Percentiles rank a stretch among this genome's conserved stretches.
Evolutionary conservation across 92 coral and sea anemone species (phyloP).

Genomic region (Phenganax subtilis): DNA sequence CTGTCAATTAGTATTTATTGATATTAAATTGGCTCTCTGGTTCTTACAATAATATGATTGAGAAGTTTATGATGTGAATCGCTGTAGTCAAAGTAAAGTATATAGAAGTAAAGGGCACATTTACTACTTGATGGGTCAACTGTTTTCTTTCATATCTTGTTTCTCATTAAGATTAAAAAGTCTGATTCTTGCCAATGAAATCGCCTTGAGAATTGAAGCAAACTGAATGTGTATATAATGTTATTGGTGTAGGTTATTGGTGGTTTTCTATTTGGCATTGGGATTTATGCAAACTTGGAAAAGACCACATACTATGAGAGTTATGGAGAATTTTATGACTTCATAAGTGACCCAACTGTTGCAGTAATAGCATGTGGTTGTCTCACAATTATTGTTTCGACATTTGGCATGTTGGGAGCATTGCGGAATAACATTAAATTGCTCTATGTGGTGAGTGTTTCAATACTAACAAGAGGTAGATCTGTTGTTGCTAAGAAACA

Average conservation of each 20-base stretch:
- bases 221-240: too few species aligned
- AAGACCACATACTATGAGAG: conserved; percentile 59
- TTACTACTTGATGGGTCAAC: too few species aligned
- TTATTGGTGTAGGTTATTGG: conserved; percentile 59
- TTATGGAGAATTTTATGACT: conserved; percentile 58
- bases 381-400: conserved; percentile 76
- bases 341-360: conserved; percentile 86
- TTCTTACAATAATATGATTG: too few species aligned
- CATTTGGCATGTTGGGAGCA: conserved; percentile 93
- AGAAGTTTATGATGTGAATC: too few species aligned
- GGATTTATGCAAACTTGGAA: conserved; percentile 82
- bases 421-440: conserved; percentile 85
- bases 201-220: too few species aligned
- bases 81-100: too few species aligned
- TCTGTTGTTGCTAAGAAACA: background rate
- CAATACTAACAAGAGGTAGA: background rate
- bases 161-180: too few species aligned
- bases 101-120: too few species aligned
- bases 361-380: conserved; percentile 74
- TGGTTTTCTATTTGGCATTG: conserved; percentile 83
- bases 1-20: too few species aligned
- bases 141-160: too few species aligned
- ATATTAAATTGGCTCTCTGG: too few species aligned
- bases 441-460: conserved; percentile 65
- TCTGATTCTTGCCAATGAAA: too few species aligned